Evolutionary conservation across 2,113 vertebrate genomes (phyloP).

Genomic region (human (Homo sapiens)): DNA sequence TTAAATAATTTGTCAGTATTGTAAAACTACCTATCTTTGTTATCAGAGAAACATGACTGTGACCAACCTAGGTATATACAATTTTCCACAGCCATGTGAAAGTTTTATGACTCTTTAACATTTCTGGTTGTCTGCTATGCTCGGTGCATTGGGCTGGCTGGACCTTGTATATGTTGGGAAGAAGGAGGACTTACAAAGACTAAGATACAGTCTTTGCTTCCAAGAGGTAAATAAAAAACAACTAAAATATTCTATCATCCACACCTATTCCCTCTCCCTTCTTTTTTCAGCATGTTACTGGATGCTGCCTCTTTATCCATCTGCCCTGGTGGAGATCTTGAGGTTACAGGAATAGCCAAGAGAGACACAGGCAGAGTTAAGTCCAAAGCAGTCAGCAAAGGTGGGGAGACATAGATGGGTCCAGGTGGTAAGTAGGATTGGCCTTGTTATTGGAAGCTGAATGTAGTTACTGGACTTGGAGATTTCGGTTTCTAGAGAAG

Average conservation of each 20-base stretch:
- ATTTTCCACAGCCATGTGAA: neutral
- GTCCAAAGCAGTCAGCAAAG: neutral
- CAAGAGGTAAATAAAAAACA: neutral
- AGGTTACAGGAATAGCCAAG: neutral
- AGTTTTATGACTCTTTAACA: neutral
- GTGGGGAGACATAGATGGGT: neutral
- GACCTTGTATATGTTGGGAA: neutral
- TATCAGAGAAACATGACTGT: neutral
- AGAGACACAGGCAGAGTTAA: neutral
- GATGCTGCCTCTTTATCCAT: neutral
- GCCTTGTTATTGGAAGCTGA: neutral
- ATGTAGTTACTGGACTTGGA: neutral
- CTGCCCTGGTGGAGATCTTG: neutral
- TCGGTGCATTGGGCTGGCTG: neutral
- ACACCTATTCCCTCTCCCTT: neutral
- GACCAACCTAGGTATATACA: neutral
- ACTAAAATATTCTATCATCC: neutral
- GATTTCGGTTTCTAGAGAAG: neutral
- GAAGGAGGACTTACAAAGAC: neutral
- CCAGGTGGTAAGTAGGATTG: neutral
- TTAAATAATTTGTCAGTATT: neutral
- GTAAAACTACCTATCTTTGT: neutral
- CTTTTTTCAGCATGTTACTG: neutral
- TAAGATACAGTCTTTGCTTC: neutral
- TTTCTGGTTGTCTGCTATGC: neutral